Percentiles rank a stretch among this genome's conserved stretches.
phyloP scores from a whole-genome alignment of 2,797 vertebrate species.

The Gymnoscopelus microlampas region DNA sequence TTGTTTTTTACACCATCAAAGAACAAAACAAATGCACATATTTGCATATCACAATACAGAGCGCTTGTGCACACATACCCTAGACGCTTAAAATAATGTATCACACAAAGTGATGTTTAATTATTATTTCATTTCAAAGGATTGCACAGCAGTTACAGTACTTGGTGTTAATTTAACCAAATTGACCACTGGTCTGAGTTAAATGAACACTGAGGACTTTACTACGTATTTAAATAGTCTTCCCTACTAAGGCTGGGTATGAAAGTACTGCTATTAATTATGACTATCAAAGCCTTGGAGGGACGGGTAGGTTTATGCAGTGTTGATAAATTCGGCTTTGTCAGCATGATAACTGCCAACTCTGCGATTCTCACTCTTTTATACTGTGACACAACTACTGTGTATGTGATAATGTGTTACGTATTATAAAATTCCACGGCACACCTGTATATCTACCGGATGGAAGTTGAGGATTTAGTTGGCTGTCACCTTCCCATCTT shows the following conservation, averaged over 20 bases:
- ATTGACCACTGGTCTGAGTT: too few species aligned
- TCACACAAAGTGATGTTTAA: background rate
- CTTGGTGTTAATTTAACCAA: too few species aligned
- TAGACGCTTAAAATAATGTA: background rate
- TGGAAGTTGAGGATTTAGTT: slow-evolving; percentile 35
- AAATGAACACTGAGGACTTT: too few species aligned
- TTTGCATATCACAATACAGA: background rate
- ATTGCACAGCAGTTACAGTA: slow-evolving; percentile 10
- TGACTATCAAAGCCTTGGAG: slow-evolving; percentile 9
- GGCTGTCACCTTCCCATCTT: slow-evolving; percentile 18
- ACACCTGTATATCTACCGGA: slow-evolving; percentile 20
- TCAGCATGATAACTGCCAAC: slow-evolving; percentile 14
- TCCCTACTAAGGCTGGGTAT: background rate
- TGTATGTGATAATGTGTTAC: slow-evolving; percentile 2
- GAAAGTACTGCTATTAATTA: background rate
- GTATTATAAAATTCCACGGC: slow-evolving; percentile 16
- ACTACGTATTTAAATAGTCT: slow-evolving; percentile 8
- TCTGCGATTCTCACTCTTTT: background rate
- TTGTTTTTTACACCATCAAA: too few species aligned
- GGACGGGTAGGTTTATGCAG: slow-evolving; percentile 8
- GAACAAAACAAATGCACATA: background rate
- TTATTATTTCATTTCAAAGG: background rate
- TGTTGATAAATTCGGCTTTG: slow-evolving; percentile 1
- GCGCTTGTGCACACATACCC: background rate
- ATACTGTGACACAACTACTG: slow-evolving; percentile 17